Evolutionary conservation across 2,888 invertebrate genomes (phyloP), one percentile per base, ranked within the genome.

Genomic region (Meiosimyza platycephala): DNA sequence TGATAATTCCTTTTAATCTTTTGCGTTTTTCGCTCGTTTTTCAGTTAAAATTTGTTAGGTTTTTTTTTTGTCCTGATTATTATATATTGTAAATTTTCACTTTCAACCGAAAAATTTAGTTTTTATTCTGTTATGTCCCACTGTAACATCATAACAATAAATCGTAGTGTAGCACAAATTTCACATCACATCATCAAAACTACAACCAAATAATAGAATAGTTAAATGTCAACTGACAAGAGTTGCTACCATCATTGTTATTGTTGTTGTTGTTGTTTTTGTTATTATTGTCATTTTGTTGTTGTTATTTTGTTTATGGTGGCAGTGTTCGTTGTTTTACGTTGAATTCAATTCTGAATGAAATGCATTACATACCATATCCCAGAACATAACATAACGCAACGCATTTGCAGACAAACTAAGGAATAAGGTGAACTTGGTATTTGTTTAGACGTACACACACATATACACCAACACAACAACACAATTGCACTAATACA

Each of bases 241-340:
- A 59, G 51, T 67, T 72, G 40, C 28, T 22, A 48, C 54, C 22
- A 40, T n/a, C 33, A n/a, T 57, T 62, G 67, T 28, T 74, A 78
- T 76, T 80, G 79, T 76, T 77, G 77, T 74, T 74, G 71, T 28
- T 33, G 73, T 75, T 76, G 64, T 55, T 51, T 40, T 67, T 48
- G n/a, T 60, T 66, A 33, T 18, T 66, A 28, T 60, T n/a, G 7
- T 15, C 40, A n/a, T 80, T 78, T 76, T 77, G 76, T 74, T 74
- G 71, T 28, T 33, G 74, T 75, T 76, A 64, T 55, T 51, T 40
- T 51, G 54, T 67, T 48, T n/a, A 33, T 66, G 52, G 9, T 66
- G 51, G 40, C 9, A 6, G 40, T 40, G 9, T 40, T 9, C 40
- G 40, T 40, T 60, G 13, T 28, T 33, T 22, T 28, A 13, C n/a